Base-by-base conservation (phyloP, 2,797 vertebrate genomes). In the Gallinago nigripennis region DNA sequence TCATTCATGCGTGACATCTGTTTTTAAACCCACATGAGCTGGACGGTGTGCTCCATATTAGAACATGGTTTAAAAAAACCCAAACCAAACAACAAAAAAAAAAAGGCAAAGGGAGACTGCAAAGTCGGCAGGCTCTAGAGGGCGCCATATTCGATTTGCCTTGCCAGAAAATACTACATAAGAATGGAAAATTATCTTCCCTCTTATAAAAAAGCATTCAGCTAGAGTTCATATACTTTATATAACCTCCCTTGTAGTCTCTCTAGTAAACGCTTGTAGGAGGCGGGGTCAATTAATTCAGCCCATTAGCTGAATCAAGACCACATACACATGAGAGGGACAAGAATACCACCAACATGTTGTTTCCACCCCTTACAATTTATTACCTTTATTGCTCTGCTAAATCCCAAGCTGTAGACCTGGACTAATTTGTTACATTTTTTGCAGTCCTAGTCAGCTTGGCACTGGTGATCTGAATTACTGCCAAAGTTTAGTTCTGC, bases 121-220 rank as follows among this genome's bases (percentile, higher is more conserved):
- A 3, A 77, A 71, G 57, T 23, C 1, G 2, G 71, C 21, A 45
- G 76, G 72, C 84, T 91, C 65, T 92, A 91, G 93, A 94, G 61
- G 84, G 86, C 95, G 82, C 76, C 61, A 81, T 27, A 81, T 58
- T 57, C 82, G 86, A 58, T 69, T 64, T 92, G 51, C 69, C 86
- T 89, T 77, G 58, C 45, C 82, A 96, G 37, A 86, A 82, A 87
- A 56, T 30, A 46, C 17, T 68, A 70, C 9, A 0, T 37, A 75
- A 81, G 57, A 89, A 79, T 39, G 46, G 76, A 82, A 91, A 92
- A 93, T 69, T 54, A 79, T 91, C 92, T 71, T 71, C 33, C 76
- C 41, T 64, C 39, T 43, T 41, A 85, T 31, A 87, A 66, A 84
- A 85, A 70, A 24, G 17, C 63, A 82, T 65, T 87, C 86, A 88